A percentile compares a stretch with the other conserved stretches of the same genome.
Conservation (phyloP, 2,888 invertebrate genomes). For the Drosophila barbarae region DNA sequence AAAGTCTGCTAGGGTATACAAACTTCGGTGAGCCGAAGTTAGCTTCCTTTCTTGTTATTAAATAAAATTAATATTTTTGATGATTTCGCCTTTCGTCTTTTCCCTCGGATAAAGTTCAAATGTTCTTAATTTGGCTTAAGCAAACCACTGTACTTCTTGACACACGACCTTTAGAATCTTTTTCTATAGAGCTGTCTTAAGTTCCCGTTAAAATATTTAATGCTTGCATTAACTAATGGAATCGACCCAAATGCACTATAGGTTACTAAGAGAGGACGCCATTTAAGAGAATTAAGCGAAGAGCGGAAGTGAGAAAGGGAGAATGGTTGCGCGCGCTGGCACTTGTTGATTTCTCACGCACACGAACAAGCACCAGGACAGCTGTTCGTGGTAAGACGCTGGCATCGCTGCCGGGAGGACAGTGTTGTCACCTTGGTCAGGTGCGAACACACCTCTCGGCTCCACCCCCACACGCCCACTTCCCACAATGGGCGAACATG, state of each 20-base stretch:
- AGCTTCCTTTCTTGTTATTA: too few relatives aligned
- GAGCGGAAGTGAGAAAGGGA: constrained; percentile 13
- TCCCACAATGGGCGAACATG: constrained; percentile 49
- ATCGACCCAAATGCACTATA: constrained; percentile 4
- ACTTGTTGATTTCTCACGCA: constrained; percentile 64
- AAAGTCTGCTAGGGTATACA: too few relatives aligned
- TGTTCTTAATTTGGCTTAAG: neutral
- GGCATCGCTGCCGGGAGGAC: constrained; percentile 30
- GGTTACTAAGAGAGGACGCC: neutral
- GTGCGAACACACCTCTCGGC: constrained; percentile 16
- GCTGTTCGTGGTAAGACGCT: constrained; percentile 52
- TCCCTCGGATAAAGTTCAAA: rapidly evolving
- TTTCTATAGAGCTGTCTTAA: neutral
- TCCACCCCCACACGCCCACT: constrained; percentile 6
- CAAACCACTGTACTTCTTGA: too few relatives aligned
- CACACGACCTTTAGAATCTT: neutral
- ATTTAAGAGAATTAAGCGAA: constrained; percentile 36
- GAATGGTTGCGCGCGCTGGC: constrained; percentile 64
- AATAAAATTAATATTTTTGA: neutral
- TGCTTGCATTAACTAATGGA: constrained; percentile 22
- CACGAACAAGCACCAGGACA: constrained; percentile 20
- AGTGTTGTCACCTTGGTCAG: constrained; percentile 20
- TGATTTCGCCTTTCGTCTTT: neutral
- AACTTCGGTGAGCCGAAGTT: too few relatives aligned
- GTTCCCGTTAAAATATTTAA: constrained; percentile 4